Base-by-base conservation (phyloP, 2,797 vertebrate genomes). In the Pempheris klunzingeri region DNA sequence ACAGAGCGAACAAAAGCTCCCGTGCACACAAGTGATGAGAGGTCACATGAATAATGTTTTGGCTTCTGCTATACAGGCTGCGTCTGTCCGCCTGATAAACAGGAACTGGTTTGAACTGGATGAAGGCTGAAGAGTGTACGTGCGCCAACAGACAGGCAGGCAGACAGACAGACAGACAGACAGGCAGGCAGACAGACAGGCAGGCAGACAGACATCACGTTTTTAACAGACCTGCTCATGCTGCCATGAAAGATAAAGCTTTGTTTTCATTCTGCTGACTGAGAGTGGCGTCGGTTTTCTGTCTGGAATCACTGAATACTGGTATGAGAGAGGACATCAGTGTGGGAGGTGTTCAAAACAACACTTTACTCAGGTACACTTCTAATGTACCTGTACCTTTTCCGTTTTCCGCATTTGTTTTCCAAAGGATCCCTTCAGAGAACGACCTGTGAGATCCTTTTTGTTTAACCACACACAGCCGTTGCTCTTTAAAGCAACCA, bases 61-160 rank as follows among this genome's bases (percentile, higher is more conserved):
- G 90, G 81, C 90, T 88, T 74, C 73, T 59, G 6, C 61, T 57
- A 59, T 84, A 80, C 84, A 78, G 81, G 77, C 82, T 70, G 81
- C 73, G 71, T 85, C 81, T 82, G 74, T 84, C 66, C 34, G 22
- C 30, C 83, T 82, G 92, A 93, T 92, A 93, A 93, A 93, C 91
- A 92, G 34, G 88, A 92, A 93, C 93, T 83, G 89, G 92, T 93
- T 89, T 87, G 54, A 88, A 74, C 92, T 82, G 91, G 93, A 71
- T 85, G 63, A 22, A 36, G 66, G n/a, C n/a, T n/a, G n/a, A n/a
- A n/a, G n/a, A n/a, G n/a, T n/a, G n/a, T n/a, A n/a, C n/a, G n/a
- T n/a, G n/a, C n/a, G n/a, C n/a, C 62, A 47, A 57, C 76, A 67
- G 38, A 60, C 13, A 50, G 4, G 30, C 34, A 41, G 41, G 17